Conservation (phyloP, 92 coral and sea anemone genomes). For the Virgularia gustaviana region DNA sequence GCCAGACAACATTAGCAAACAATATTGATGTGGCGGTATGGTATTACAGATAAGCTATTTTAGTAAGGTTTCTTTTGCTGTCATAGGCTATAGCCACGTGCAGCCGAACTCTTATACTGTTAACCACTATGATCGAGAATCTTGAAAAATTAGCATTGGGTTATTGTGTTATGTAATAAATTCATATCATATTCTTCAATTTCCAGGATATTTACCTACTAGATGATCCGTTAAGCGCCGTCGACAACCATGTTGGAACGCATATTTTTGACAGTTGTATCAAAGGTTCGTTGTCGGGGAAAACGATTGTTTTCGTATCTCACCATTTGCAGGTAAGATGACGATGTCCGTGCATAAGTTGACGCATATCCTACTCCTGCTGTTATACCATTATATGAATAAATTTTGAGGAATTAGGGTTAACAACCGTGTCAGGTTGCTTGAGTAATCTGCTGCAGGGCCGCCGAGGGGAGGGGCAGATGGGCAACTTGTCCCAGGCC, state of each 20-base stretch:
- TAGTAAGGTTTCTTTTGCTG: too few species aligned
- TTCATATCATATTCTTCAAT: too few species aligned
- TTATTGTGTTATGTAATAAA: neutral
- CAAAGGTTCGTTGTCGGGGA: slow-evolving; percentile 76
- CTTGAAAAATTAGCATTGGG: neutral
- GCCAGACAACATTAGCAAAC: too few species aligned
- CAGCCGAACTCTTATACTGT: neutral
- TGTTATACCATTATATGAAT: too few species aligned
- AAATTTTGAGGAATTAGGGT: neutral
- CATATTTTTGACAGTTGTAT: slow-evolving; percentile 86
- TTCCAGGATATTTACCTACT: slow-evolving; percentile 74
- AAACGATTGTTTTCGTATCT: slow-evolving; percentile 80
- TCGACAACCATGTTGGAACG: slow-evolving; percentile 91
- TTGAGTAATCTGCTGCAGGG: too few species aligned
- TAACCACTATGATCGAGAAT: neutral
- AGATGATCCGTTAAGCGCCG: slow-evolving; percentile 94
- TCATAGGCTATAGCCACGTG: too few species aligned
- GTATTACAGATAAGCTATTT: too few species aligned
- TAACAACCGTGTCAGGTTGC: too few species aligned
- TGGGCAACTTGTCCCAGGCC: too few species aligned
- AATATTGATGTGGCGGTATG: too few species aligned
- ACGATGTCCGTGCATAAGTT: neutral
- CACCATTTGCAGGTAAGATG: slow-evolving; percentile 80
- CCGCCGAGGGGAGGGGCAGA: too few species aligned
- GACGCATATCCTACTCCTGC: too few species aligned